Base-by-base conservation (phyloP, 2,113 vertebrate genomes). In the Eonycteris spelaea region DNA sequence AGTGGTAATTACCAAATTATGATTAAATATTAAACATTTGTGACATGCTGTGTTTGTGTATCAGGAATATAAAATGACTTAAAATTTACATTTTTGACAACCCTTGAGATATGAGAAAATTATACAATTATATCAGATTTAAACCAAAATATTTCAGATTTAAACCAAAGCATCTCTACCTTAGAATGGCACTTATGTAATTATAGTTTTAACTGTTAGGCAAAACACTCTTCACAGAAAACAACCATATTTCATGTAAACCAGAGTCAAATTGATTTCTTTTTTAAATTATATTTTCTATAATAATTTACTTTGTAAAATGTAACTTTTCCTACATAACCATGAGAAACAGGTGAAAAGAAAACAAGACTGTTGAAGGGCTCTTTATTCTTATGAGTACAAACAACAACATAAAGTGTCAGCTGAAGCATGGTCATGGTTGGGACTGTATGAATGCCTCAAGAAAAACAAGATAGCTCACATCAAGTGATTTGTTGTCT, bases 51-150 rank as follows among this genome's bases (percentile, higher is more conserved):
- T 97, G 85, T 51, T 96, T 97, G 86, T 97, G 19, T 95, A 65
- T 94, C 86, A 98, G 83, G 30, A 91, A n/a, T 97, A 75, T 90
- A 96, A 45, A 97, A 33, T 21, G 80, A 74, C 91, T 96, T 82
- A 91, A 97, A 97, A 93, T 97, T 85, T 97, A 35, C 65, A 16
- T 68, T 96, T 98, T 91, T 97, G n/a, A n/a, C n/a, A n/a, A n/a
- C 67, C 95, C 98, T 98, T 97, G 92, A 95, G 61, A 86, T 96
- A 61, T 67, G 65, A 93, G 67, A 93, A 90, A 95, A 63, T 43
- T 88, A 96, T 70, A 38, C 94, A 95, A 96, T 97, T 96, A 82
- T 91, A 86, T 21, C 78, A 97, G 33, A 97, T 70, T 97, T 82
- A 86, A 75, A 4, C 0, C 80, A 51, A 16, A 51, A 5, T 59